Conservation (phyloP, 2,113 vertebrate genomes). For the Syrmaticus mikado region DNA sequence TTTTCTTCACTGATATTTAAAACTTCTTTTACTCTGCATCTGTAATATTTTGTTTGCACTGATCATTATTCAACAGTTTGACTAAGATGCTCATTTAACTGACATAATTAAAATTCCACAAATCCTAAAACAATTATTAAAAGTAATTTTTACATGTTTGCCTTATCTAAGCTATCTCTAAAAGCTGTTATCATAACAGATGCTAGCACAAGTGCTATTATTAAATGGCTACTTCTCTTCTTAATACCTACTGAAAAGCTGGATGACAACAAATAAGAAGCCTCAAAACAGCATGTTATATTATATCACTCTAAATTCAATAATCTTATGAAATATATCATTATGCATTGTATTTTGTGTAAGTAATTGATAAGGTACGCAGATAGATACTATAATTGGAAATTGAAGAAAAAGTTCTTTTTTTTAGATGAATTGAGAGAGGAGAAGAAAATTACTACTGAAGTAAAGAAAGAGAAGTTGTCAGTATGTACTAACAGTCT, state of each 20-base stretch:
- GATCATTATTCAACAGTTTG: not conserved
- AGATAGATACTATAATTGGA: not conserved
- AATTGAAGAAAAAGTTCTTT: not conserved
- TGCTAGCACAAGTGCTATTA: not conserved
- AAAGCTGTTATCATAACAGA: not conserved
- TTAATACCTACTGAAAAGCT: not conserved
- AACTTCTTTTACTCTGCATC: not conserved
- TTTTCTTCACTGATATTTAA: not conserved
- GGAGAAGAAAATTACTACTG: not conserved
- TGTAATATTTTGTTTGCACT: conserved; percentile 19
- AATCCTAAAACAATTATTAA: conserved; percentile 36
- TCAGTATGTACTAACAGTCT: not conserved
- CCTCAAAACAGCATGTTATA: not conserved
- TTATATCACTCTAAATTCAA: not conserved
- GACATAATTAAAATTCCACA: conserved; percentile 24
- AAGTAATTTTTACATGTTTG: not conserved
- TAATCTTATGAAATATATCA: not conserved
- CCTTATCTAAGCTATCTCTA: not conserved
- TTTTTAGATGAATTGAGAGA: not conserved
- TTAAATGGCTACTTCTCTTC: not conserved
- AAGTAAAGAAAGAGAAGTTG: not conserved
- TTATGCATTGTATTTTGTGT: not conserved
- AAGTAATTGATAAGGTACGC: not conserved
- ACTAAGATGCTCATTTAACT: conserved; percentile 22
- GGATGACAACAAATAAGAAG: not conserved